Percentiles rank a stretch among this genome's conserved stretches.
Evolutionary conservation across 37 sponge, comb jelly and placozoan species (phyloP).

Genomic region (Oscarella lobularis): DNA sequence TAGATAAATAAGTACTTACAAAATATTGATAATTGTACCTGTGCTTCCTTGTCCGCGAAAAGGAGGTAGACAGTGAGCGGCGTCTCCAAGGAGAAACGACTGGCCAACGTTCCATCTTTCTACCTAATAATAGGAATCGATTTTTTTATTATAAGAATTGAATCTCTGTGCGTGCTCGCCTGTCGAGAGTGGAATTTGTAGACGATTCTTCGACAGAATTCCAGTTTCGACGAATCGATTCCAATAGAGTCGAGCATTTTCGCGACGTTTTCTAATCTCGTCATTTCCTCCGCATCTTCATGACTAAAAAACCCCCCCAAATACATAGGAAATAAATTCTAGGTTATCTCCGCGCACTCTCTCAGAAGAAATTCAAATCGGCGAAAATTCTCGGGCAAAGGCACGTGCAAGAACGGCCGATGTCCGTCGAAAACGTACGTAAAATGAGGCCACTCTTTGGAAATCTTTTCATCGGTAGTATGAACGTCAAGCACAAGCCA

Average conservation of each 20-base stretch:
- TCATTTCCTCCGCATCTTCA: neutral
- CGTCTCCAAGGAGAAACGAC: neutral
- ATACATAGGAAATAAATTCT: too few relatives aligned
- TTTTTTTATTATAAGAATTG: too few relatives aligned
- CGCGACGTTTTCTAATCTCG: neutral
- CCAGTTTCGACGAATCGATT: neutral
- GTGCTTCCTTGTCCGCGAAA: neutral
- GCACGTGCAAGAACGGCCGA: neutral
- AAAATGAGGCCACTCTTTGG: neutral
- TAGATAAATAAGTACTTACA: neutral
- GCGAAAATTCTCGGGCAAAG: neutral
- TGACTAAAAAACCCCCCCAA: neutral
- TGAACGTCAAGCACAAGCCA: neutral
- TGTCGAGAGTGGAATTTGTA: slow-evolving; percentile 4
- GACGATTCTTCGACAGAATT: neutral
- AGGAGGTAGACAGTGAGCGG: slow-evolving; percentile 4
- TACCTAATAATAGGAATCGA: neutral
- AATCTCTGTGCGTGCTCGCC: neutral
- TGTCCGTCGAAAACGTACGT: neutral
- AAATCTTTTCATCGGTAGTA: neutral
- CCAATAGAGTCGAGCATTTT: neutral
- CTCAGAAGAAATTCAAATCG: slow-evolving; percentile 1
- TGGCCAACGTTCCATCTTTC: neutral
- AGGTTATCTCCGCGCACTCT: neutral
- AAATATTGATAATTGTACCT: neutral